Percentiles rank a stretch among this genome's conserved stretches.
These are phyloP conservation scores for Saguinus midas DNA, from an alignment of 2,113 vertebrate genomes.

Conservation along the genomic window DNA sequence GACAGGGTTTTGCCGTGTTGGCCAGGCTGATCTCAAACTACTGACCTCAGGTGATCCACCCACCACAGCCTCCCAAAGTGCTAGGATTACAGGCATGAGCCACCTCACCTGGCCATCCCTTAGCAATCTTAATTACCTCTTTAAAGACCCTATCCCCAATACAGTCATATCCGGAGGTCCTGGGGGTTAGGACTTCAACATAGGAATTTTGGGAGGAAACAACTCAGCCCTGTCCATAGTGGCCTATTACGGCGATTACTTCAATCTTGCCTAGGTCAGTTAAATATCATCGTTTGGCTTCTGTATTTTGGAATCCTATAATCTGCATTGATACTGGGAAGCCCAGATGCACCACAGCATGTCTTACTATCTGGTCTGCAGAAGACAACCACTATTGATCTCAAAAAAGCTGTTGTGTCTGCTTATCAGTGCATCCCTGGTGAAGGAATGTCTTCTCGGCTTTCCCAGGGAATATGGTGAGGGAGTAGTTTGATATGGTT, in stretches of 20 bases:
- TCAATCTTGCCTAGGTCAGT: neutral
- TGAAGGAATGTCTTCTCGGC: neutral
- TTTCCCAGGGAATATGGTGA: neutral
- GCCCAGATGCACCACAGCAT: neutral
- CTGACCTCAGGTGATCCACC: too few relatives aligned
- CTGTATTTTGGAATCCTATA: neutral
- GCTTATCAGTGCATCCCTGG: neutral
- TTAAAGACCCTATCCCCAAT: neutral
- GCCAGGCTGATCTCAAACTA: too few relatives aligned
- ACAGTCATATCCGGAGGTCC: neutral
- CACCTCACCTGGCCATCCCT: neutral
- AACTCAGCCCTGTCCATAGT: neutral
- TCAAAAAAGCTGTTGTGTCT: neutral
- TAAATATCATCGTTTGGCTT: neutral
- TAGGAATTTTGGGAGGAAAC: neutral
- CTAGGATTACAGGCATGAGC: too few relatives aligned
- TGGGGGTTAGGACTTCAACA: neutral
- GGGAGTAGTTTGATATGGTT: neutral
- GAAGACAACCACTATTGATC: neutral
- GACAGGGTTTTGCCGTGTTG: too few relatives aligned
- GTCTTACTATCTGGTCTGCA: neutral
- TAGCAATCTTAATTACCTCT: neutral
- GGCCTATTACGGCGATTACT: neutral
- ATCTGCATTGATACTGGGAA: neutral
- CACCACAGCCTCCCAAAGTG: too few relatives aligned